Conservation (phyloP, 2,888 invertebrate species). For the Willowsia nigromaculata region DNA sequence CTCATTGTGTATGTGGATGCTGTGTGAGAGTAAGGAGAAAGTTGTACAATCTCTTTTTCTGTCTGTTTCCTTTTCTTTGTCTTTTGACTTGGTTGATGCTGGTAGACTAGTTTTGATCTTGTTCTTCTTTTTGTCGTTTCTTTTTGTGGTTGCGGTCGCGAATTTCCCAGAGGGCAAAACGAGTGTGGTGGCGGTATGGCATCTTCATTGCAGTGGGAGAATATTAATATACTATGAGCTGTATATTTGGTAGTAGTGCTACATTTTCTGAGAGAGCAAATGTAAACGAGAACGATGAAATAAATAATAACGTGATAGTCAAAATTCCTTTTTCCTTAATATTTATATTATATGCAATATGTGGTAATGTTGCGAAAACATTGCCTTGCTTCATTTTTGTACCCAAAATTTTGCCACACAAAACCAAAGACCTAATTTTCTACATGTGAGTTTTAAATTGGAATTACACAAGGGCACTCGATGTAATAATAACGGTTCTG, state of each 20-base stretch:
- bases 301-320: too few relatives aligned
- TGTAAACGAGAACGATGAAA: too few relatives aligned
- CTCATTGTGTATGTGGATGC: background rate
- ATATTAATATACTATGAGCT: background rate
- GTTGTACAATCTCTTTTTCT: background rate
- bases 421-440: background rate
- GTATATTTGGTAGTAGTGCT: too few relatives aligned
- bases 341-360: background rate
- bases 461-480: background rate
- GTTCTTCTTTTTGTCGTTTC: constrained; percentile 6
- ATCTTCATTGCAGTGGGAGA: background rate
- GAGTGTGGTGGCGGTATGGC: background rate
- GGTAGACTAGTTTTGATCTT: background rate
- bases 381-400: background rate
- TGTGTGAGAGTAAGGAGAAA: background rate
- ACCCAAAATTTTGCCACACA: background rate
- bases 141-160: background rate
- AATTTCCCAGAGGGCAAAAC: constrained; percentile 39
- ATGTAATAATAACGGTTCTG: background rate
- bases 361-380: background rate
- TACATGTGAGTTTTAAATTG: background rate
- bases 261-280: too few relatives aligned
- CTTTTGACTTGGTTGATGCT: background rate
- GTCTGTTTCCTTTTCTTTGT: background rate
- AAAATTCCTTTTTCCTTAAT: background rate